These are phyloP conservation scores for Montipora sp. DNA, from an alignment of 64 coral and sea anemone genomes.

Conservation along the genomic window DNA sequence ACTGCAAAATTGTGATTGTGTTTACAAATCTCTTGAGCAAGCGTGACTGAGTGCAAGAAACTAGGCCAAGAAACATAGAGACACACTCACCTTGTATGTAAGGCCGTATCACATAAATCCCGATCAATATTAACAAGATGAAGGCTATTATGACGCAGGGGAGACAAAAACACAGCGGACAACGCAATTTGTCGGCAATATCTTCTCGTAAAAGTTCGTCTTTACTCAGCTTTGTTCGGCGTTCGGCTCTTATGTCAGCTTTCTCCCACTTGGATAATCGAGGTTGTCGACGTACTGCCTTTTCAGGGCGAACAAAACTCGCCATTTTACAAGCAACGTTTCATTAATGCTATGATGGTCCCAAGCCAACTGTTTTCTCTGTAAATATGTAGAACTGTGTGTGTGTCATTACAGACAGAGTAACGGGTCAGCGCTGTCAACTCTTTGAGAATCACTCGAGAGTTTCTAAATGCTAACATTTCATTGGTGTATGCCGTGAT, in stretches of 20 bases:
- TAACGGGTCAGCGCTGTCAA: neutral
- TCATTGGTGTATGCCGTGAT: slow-evolving; percentile 20
- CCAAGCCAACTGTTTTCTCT: neutral
- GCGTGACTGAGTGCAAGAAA: neutral
- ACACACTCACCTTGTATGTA: slow-evolving; percentile 70
- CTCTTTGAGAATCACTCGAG: slow-evolving; percentile 9
- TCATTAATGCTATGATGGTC: neutral
- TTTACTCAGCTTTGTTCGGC: slow-evolving; percentile 72
- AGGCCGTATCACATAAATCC: slow-evolving; percentile 80
- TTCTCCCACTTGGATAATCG: slow-evolving; percentile 86
- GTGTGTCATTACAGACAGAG: neutral
- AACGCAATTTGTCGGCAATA: slow-evolving; percentile 79
- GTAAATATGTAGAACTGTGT: slow-evolving; percentile 1
- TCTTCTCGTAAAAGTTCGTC: slow-evolving; percentile 77
- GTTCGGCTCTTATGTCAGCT: slow-evolving; percentile 61
- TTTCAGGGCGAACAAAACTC: slow-evolving; percentile 81
- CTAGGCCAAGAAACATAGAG: no score
- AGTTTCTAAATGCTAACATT: slow-evolving; percentile 4
- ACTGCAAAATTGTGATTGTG: slow-evolving; percentile 8
- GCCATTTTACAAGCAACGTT: slow-evolving; percentile 39
- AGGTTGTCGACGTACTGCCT: neutral
- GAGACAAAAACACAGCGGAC: slow-evolving; percentile 90
- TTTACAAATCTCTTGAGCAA: neutral
- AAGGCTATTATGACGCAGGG: slow-evolving; percentile 81
- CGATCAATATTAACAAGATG: slow-evolving; percentile 86